These are phyloP conservation scores for Eptatretus atami DNA, from an alignment of 2,797 vertebrate genomes.

Conservation along the genomic window DNA sequence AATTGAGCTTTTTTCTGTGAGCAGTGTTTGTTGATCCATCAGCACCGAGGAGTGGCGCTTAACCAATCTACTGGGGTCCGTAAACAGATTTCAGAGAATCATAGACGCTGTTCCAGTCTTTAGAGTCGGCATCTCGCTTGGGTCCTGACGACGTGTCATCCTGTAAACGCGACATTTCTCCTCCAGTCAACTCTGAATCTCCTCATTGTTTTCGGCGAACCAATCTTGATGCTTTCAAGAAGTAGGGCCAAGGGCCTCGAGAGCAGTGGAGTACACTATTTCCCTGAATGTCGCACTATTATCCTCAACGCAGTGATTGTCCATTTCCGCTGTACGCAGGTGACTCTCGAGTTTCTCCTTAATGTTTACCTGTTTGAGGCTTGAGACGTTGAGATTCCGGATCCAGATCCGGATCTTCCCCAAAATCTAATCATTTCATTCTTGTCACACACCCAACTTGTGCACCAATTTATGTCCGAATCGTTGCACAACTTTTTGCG, in stretches of 20 bases:
- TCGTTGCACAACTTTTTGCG: too few relatives aligned
- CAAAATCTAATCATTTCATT: too few relatives aligned
- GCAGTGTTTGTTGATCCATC: neutral
- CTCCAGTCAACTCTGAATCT: neutral
- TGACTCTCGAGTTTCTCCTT: neutral
- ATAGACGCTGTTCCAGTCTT: neutral
- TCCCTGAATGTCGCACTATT: neutral
- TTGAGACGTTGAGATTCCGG: neutral
- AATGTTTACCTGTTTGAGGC: neutral
- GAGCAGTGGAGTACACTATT: neutral
- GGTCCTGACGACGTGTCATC: neutral
- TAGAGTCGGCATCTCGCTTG: neutral
- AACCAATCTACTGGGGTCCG: too few relatives aligned
- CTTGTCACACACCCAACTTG: too few relatives aligned
- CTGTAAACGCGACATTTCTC: neutral
- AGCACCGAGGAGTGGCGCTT: too few relatives aligned
- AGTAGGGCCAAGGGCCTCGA: neutral
- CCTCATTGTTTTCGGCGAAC: neutral
- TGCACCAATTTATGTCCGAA: too few relatives aligned
- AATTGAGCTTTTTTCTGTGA: neutral
- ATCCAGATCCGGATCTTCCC: too few relatives aligned
- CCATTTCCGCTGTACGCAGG: neutral
- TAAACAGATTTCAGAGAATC: too few relatives aligned
- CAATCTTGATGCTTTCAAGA: neutral
- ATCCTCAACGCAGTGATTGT: neutral